Conservation (phyloP, 2,888 invertebrate genomes). For the Diarsia rubi region DNA sequence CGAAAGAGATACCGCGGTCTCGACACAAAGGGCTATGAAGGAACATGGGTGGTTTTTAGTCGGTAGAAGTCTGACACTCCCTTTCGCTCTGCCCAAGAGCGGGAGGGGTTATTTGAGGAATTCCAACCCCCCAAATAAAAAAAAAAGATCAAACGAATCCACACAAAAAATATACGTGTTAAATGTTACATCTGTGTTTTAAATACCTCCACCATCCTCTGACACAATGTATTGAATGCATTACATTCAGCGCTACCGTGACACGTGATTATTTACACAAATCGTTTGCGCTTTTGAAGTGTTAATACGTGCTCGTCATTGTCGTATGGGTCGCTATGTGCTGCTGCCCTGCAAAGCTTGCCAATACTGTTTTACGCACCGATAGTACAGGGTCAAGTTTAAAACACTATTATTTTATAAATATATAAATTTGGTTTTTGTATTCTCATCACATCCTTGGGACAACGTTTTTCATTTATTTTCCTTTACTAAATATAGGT, state of each 20-base stretch:
- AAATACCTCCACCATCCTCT: background rate
- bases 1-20: no score
- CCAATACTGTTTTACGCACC: background rate
- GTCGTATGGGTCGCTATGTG: background rate
- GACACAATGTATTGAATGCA: background rate
- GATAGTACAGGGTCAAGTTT: background rate
- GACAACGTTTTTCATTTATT: no score
- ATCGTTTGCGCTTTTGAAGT: background rate
- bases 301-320: background rate
- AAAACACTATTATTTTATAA: background rate
- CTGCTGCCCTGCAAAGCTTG: background rate
- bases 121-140: no score
- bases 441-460: background rate
- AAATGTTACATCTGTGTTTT: background rate
- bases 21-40: no score
- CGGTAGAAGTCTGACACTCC: no score
- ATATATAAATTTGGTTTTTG: background rate
- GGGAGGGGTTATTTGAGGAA: no score
- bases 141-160: no score
- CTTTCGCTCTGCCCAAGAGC: no score
- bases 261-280: background rate
- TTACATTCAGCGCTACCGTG: background rate
- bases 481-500: no score
- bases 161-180: background rate
- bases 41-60: no score